Evolutionary conservation across 2,113 vertebrate species (phyloP).

Genomic region (Proteles cristata): DNA sequence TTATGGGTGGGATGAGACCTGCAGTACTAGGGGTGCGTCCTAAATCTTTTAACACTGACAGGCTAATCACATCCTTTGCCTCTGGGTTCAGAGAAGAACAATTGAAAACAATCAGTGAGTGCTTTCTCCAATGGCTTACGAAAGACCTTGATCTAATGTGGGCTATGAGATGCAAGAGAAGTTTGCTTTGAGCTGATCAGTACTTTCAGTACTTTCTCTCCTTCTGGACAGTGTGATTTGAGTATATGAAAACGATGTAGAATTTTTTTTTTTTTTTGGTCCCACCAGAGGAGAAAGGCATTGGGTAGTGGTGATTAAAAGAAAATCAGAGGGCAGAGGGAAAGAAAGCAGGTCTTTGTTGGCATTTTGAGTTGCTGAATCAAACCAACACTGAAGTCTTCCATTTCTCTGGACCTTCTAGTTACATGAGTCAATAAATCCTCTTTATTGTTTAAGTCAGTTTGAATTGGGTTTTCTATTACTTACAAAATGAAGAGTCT

Average conservation of each 20-base stretch:
- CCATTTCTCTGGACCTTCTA: not conserved
- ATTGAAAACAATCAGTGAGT: not conserved
- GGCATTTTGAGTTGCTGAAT: not conserved
- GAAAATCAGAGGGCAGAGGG: not conserved
- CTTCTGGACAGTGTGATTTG: not conserved
- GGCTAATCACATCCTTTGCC: not conserved
- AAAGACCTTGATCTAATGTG: not conserved
- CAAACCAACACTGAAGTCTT: not conserved
- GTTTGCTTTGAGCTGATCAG: not conserved
- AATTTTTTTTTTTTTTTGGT: not conserved
- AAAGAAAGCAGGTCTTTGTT: not conserved
- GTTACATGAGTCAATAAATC: not conserved
- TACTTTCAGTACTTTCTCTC: not conserved
- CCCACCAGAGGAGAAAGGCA: not conserved
- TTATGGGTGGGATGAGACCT: not conserved
- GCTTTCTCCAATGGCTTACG: not conserved
- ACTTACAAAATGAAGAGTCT: slow-evolving; percentile 18
- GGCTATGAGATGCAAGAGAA: not conserved
- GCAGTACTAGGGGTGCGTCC: not conserved
- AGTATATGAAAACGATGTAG: not conserved
- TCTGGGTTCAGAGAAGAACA: not conserved
- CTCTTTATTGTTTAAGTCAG: slow-evolving; percentile 28
- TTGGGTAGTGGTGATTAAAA: not conserved
- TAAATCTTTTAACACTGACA: not conserved
- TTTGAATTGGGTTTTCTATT: not conserved